These are phyloP conservation scores for Paradoxurus hermaphroditus DNA, from an alignment of 2,113 vertebrate species.

Conservation along the genomic window DNA sequence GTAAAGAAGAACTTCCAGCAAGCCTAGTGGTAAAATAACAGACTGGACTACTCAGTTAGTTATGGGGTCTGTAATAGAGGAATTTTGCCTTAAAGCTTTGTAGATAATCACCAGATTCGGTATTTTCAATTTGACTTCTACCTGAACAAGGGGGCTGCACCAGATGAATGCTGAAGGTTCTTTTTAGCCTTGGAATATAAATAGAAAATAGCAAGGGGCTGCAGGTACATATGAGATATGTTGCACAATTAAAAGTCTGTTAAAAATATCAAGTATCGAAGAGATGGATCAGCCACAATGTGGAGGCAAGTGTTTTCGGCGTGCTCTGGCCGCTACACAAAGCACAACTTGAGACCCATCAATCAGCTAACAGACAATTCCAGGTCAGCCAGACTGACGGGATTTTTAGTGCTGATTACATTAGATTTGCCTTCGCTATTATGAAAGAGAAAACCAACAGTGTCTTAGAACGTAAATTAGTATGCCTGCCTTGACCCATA, in stretches of 20 bases:
- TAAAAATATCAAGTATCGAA: neutral
- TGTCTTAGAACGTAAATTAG: constrained; percentile 38
- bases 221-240: neutral
- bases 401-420: constrained; percentile 37
- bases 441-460: accelerated
- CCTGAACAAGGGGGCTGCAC: neutral
- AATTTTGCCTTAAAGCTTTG: neutral
- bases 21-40: neutral
- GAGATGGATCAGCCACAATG: neutral
- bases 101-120: neutral
- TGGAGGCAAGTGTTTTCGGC: neutral
- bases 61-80: neutral
- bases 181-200: neutral
- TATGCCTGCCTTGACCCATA: neutral
- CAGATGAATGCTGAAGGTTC: neutral
- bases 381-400: constrained; percentile 8
- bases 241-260: neutral
- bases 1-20: neutral
- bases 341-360: neutral
- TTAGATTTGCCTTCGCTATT: constrained; percentile 43
- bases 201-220: neutral
- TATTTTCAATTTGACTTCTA: neutral
- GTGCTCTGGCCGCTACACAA: neutral
- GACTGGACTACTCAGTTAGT: neutral
- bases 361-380: constrained; percentile 20